Conservation (phyloP, 2,888 invertebrate genomes). For the Calliopum simillimum region DNA sequence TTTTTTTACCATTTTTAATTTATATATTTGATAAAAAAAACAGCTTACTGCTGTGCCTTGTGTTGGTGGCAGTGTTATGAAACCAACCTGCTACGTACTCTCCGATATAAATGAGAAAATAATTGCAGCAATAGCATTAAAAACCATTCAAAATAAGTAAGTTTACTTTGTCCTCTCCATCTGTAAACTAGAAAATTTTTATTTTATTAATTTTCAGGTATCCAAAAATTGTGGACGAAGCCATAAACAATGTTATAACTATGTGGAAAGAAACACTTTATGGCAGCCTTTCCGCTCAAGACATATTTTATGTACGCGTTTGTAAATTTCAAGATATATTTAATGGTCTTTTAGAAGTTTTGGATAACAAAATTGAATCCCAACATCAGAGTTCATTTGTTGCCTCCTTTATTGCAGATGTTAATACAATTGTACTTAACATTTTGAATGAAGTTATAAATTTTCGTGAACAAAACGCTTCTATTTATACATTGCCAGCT, state of each 20-base stretch:
- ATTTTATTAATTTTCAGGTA: constrained; percentile 44
- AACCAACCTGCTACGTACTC: constrained; percentile 70
- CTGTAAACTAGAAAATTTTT: not conserved
- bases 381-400: constrained; percentile 72
- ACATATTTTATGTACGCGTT: constrained; percentile 80
- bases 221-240: constrained; percentile 69
- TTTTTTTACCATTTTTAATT: not conserved
- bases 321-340: constrained; percentile 76
- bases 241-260: constrained; percentile 70
- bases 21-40: constrained; percentile 18
- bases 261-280: constrained; percentile 66
- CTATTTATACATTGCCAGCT: constrained; percentile 68
- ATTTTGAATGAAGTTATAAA: constrained; percentile 75
- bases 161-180: constrained; percentile 3
- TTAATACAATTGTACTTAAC: constrained; percentile 73
- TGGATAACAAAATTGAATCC: constrained; percentile 72
- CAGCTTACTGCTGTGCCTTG: constrained; percentile 62
- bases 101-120: constrained; percentile 85
- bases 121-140: constrained; percentile 78
- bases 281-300: constrained; percentile 75
- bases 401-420: constrained; percentile 70
- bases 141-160: constrained; percentile 70
- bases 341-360: constrained; percentile 72
- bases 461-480: constrained; percentile 72
- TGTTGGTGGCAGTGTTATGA: constrained; percentile 57